A percentile compares a stretch with the other conserved stretches of the same genome.
phyloP scores from a whole-genome alignment of 2,113 vertebrate species.

The Chaetops frenatus region DNA sequence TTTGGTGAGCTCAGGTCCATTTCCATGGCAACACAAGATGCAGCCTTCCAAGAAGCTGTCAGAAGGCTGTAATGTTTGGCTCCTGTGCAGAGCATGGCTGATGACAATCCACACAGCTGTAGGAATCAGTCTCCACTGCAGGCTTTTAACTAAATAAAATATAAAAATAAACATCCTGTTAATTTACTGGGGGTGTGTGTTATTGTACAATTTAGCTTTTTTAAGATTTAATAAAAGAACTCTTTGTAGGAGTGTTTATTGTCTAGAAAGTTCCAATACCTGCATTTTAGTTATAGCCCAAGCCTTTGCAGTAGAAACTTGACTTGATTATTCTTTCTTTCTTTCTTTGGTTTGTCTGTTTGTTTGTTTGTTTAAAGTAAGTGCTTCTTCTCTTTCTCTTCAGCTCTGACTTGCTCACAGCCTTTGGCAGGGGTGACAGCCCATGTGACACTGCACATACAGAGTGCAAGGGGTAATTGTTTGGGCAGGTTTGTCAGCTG shows the following conservation, averaged over 20 bases:
- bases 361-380: neutral
- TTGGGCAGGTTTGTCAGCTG: neutral
- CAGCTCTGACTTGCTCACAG: neutral
- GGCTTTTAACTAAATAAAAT: neutral
- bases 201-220: neutral
- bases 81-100: neutral
- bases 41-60: neutral
- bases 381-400: neutral
- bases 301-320: neutral
- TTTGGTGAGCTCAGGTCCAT: neutral
- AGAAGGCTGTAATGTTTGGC: neutral
- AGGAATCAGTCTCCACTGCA: neutral
- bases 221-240: neutral
- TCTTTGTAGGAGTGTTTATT: neutral
- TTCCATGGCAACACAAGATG: conserved; percentile 6
- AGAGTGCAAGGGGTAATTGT: neutral
- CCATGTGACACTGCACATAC: neutral
- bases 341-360: neutral
- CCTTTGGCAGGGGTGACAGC: neutral
- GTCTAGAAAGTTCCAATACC: neutral
- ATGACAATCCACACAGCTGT: neutral
- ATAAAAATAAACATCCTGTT: neutral
- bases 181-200: neutral
- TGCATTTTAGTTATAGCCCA: neutral
- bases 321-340: neutral